phyloP scores from a whole-genome alignment of 2,888 invertebrate species.

The Cataglyphis rosenhaueri region DNA sequence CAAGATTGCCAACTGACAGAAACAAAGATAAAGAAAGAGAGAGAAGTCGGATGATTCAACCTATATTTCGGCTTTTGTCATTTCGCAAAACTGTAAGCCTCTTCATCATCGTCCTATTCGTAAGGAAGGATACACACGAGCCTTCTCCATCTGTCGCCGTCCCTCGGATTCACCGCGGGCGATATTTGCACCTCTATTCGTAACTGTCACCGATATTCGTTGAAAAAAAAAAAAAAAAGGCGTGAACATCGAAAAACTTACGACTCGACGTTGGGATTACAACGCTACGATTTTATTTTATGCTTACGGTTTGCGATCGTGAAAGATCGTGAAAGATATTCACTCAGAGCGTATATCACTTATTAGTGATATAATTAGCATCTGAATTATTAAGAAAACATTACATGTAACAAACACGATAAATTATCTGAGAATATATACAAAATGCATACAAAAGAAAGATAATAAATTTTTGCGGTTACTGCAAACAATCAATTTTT shows the following conservation, averaged over 20 bases:
- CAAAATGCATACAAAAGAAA: too few relatives aligned
- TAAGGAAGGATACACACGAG: constrained; percentile 19
- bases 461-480: background rate
- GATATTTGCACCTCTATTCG: constrained; percentile 18
- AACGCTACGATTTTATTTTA: background rate
- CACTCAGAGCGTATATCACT: background rate
- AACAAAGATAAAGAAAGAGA: constrained; percentile 53
- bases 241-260: constrained; percentile 1
- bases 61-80: constrained; percentile 81
- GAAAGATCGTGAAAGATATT: background rate
- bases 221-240: background rate
- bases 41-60: constrained; percentile 71
- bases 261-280: background rate
- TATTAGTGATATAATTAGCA: constrained; percentile 1
- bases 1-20: constrained; percentile 45
- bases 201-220: constrained; percentile 29
- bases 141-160: constrained; percentile 13
- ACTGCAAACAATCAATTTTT: background rate
- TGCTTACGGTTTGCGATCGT: background rate
- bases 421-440: background rate
- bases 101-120: constrained; percentile 49
- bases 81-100: constrained; percentile 67
- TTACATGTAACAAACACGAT: background rate
- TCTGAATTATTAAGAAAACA: background rate
- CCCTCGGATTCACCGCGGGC: constrained; percentile 3